Conservation (phyloP, 2,113 vertebrate genomes). For the Hypocryptadius cinnamomeus region DNA sequence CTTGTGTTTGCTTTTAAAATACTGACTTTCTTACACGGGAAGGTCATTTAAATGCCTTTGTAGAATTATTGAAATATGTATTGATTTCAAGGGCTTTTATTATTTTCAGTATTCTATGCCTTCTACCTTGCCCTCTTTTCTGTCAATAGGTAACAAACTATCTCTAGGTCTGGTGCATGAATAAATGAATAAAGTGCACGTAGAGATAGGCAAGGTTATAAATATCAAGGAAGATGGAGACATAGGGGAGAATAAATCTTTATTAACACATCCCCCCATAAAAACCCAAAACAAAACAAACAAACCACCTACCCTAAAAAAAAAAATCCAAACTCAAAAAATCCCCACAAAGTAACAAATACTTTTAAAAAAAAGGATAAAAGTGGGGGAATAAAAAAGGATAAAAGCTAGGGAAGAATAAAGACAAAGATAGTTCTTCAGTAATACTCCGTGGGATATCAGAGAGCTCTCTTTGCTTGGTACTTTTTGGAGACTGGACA, state of each 20-base stretch:
- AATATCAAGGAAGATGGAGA: neutral
- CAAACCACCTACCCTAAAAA: too few species aligned
- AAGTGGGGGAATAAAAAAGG: neutral
- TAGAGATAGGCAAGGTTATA: neutral
- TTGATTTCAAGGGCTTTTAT: neutral
- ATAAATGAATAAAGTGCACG: rapidly evolving
- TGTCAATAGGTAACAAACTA: neutral
- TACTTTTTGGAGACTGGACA: neutral
- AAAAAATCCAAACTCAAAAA: neutral
- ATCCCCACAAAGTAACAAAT: neutral
- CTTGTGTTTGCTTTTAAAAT: neutral
- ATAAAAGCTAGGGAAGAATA: neutral
- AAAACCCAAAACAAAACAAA: neutral
- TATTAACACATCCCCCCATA: neutral
- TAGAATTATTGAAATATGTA: neutral
- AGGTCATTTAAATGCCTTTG: neutral
- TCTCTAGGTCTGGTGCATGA: neutral
- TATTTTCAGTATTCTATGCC: neutral
- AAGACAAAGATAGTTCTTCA: neutral
- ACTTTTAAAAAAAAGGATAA: neutral
- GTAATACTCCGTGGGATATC: rapidly evolving
- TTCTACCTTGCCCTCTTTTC: neutral
- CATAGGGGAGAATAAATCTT: neutral
- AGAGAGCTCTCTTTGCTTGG: neutral
- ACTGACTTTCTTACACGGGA: neutral